These are phyloP conservation scores for Pangasius macronema DNA, from an alignment of 2,797 vertebrate genomes.

Conservation along the genomic window DNA sequence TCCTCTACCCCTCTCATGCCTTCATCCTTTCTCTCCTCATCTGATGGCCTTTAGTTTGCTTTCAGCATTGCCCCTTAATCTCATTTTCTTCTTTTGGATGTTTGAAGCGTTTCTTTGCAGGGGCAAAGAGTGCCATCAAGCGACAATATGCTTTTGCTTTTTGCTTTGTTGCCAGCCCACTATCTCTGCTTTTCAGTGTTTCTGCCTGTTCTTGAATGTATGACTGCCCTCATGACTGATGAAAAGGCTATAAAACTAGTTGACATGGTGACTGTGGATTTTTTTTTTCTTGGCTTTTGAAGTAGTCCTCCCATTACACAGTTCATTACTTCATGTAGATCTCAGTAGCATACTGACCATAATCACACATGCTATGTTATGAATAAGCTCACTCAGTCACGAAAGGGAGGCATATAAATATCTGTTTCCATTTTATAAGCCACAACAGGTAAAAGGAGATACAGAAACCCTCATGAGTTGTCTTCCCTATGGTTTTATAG, in stretches of 20 bases:
- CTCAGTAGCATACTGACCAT: background rate
- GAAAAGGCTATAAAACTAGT: background rate
- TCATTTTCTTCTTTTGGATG: background rate
- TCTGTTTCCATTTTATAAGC: background rate
- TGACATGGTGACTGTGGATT: background rate
- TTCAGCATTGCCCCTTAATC: background rate
- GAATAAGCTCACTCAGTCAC: background rate
- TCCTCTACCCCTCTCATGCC: background rate
- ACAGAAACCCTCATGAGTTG: background rate
- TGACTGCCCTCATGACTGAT: background rate
- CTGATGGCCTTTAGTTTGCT: background rate
- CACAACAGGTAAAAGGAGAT: background rate
- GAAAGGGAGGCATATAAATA: background rate
- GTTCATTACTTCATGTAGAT: conserved; percentile 1
- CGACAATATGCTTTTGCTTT: conserved; percentile 26
- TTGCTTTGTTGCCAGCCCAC: background rate
- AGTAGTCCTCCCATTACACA: background rate
- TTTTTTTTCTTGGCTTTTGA: conserved; percentile 1
- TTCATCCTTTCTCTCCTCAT: background rate
- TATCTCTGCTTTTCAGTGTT: conserved; percentile 27
- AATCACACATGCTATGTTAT: background rate
- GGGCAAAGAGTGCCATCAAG: background rate
- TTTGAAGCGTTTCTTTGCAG: conserved; percentile 8
- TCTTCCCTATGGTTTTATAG: background rate
- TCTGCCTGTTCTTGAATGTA: conserved; percentile 28